Conservation (phyloP, 2,797 vertebrate species). For the Yasuhikotakia modesta region DNA sequence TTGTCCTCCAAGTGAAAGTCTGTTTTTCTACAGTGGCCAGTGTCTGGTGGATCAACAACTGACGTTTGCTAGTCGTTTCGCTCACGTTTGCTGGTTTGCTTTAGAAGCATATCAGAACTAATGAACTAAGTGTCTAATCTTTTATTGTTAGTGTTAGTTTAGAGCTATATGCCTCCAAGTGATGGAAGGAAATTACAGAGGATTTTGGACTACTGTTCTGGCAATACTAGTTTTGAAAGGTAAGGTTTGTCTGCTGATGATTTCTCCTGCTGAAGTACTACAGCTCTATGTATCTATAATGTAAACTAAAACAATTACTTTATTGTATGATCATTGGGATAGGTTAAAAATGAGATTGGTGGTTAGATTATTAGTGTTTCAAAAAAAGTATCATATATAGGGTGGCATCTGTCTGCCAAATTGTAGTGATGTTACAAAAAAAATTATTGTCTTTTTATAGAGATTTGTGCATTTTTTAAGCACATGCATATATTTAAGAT, state of each 20-base stretch:
- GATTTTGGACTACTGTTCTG: constrained; percentile 39
- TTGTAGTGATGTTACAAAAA: too few relatives aligned
- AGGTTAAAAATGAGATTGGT: neutral
- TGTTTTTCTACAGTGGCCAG: constrained; percentile 8
- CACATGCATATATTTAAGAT: too few relatives aligned
- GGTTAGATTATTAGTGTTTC: neutral
- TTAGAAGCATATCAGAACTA: neutral
- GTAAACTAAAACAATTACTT: neutral
- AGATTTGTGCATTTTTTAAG: too few relatives aligned
- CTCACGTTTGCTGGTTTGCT: neutral
- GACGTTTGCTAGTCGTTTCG: too few relatives aligned
- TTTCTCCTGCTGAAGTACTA: neutral
- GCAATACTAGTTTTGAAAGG: constrained; percentile 41
- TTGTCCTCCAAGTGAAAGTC: constrained; percentile 34
- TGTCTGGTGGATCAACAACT: constrained; percentile 11
- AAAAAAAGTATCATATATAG: neutral
- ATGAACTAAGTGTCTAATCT: neutral
- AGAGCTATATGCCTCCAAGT: neutral
- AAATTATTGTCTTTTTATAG: too few relatives aligned
- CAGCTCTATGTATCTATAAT: neutral
- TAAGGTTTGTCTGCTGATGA: constrained; percentile 12
- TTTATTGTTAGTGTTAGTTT: neutral
- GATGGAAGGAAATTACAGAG: constrained; percentile 46
- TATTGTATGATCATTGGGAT: neutral
- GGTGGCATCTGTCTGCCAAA: too few relatives aligned